Evolutionary conservation across 2,113 vertebrate species (phyloP), one percentile per base, ranked within the genome.

Genomic region (Cacatua alba): DNA sequence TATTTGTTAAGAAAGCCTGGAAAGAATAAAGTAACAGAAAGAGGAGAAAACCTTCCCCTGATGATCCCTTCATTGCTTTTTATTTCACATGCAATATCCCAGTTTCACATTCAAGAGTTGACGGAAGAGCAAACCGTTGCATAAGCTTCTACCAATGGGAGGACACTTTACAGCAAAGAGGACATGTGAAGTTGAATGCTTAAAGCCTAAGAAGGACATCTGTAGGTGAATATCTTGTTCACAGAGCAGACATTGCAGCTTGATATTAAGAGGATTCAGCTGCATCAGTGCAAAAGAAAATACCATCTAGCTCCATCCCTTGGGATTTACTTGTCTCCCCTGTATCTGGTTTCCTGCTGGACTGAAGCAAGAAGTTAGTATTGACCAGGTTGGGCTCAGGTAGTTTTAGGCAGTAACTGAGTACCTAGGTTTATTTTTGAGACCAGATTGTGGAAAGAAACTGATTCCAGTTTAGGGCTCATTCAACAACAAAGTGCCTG

Each of bases 381-480:
- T 14, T 43, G 7, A 69, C 41, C 24, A 67, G 21, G 64, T 70
- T 1, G 0, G 33, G 53, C 14, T 78, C 13, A 44, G 37, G 7
- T 17, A 49, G 10, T 59, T 92, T 75, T 59, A 85, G 7, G 17
- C 20, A 67, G 69, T 10, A 78, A 37, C 21, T 23, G 28, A 81
- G 26, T 11, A 63, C 64, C 0, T 1, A 20, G 4, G 41, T 57
- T 59, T 65, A 35, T 44, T 86, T 91, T 62, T 70, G 53, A 67
- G 55, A 33, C 7, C 0, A 2, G 8, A 9, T 35, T 68, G 12
- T 82, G 43, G 26, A 69, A 88, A 51, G 33, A 81, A 63, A 43
- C 0, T 0, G 10, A 44, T 12, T 57, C 41, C 19, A 14, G 10
- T 46, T 63, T 53, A 48, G 11, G 31, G 11, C 15, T 75, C 11